Percentiles rank a stretch among this genome's conserved stretches.
Conservation (phyloP, 2,888 invertebrate genomes). For the Heliconius charithonia region DNA sequence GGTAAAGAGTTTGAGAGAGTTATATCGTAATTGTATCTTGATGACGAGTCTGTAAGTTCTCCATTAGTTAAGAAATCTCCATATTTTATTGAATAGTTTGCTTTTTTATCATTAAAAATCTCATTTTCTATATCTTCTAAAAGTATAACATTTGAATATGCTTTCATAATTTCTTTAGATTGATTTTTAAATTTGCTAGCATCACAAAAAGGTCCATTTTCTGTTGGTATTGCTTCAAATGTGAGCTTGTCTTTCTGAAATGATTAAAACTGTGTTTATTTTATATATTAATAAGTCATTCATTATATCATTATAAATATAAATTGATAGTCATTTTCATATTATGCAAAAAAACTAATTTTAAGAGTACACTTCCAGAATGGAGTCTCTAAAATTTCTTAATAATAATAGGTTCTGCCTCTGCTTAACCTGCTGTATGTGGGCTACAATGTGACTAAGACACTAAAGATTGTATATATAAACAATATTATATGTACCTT, state of each 20-base stretch:
- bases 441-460: not conserved
- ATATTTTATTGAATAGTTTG: slow-evolving; percentile 70
- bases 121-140: slow-evolving; percentile 74
- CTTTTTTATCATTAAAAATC: slow-evolving; percentile 63
- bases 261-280: slow-evolving; percentile 18
- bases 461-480: not conserved
- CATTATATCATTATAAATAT: not conserved
- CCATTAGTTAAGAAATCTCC: slow-evolving; percentile 72
- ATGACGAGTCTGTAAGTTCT: slow-evolving; percentile 56
- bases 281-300: not conserved
- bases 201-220: slow-evolving; percentile 73
- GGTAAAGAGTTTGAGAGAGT: slow-evolving; percentile 28
- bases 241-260: slow-evolving; percentile 82
- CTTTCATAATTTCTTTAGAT: slow-evolving; percentile 50
- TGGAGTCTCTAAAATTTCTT: too few relatives aligned
- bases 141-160: slow-evolving; percentile 55
- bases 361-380: too few relatives aligned
- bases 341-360: not conserved
- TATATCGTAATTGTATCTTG: slow-evolving; percentile 45
- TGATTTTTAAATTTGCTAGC: slow-evolving; percentile 49
- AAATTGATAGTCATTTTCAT: not conserved
- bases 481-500: slow-evolving; percentile 59
- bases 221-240: slow-evolving; percentile 82
- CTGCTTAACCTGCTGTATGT: too few relatives aligned
- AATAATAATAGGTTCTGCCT: too few relatives aligned